phyloP scores from a whole-genome alignment of 2,888 invertebrate genomes.

The Orthosia gracilis region DNA sequence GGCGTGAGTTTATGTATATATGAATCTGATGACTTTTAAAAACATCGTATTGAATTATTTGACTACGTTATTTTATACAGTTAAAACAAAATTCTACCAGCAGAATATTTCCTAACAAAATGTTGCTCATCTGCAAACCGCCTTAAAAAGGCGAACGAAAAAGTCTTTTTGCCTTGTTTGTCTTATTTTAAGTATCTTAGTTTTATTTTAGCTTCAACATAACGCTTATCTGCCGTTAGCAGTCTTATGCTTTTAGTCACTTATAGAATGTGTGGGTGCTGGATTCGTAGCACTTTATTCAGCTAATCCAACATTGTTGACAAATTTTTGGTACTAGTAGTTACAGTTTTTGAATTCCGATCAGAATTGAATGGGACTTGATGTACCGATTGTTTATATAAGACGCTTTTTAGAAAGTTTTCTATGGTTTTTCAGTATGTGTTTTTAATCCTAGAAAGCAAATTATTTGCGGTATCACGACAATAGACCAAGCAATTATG shows the following conservation, averaged over 20 bases:
- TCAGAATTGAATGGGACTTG: not conserved
- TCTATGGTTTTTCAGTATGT: not conserved
- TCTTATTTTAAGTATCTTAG: conserved; percentile 44
- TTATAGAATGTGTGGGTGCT: conserved; percentile 52
- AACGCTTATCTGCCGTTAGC: conserved; percentile 67
- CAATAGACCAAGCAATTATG: not conserved
- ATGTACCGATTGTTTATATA: not conserved
- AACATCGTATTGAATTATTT: too few relatives aligned
- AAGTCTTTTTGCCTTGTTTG: conserved; percentile 55
- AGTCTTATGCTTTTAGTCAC: conserved; percentile 69
- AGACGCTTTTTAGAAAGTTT: not conserved
- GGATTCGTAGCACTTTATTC: conserved; percentile 29
- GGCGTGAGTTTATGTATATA: too few relatives aligned
- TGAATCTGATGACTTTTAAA: too few relatives aligned
- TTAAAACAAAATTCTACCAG: not conserved
- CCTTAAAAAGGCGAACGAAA: conserved; percentile 70
- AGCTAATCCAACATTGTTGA: not conserved
- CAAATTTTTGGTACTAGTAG: not conserved
- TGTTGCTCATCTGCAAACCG: conserved; percentile 14
- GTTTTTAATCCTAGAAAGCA: not conserved
- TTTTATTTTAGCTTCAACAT: conserved; percentile 75
- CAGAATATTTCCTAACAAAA: not conserved
- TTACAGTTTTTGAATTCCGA: not conserved
- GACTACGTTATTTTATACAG: not conserved
- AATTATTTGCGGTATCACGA: not conserved